Evolutionary conservation across 2,888 invertebrate species (phyloP), one percentile per base, ranked within the genome.

Genomic region (Stenoptilia bipunctidactyla): DNA sequence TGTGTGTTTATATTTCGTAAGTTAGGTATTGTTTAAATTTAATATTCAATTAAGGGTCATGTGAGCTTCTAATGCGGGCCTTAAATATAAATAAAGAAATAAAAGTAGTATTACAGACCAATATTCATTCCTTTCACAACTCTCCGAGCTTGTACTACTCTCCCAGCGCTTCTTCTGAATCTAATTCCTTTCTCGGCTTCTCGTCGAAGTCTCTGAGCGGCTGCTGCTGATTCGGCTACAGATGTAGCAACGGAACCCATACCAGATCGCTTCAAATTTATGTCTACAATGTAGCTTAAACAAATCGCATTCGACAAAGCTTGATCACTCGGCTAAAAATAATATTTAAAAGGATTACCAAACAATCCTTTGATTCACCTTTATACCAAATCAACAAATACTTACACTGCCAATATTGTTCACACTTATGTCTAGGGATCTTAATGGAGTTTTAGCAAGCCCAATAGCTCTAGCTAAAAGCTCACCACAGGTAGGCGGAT

Each of bases 81-180:
- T n/a, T n/a, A n/a, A n/a, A n/a, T n/a, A n/a, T n/a, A n/a, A n/a
- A n/a, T n/a, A n/a, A n/a, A n/a, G n/a, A n/a, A n/a, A n/a, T n/a
- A n/a, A n/a, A n/a, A n/a, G n/a, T n/a, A n/a, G n/a, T n/a, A n/a
- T n/a, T n/a, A n/a, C n/a, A n/a, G 53, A 79, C 83, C 79, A 45
- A 83, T 79, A 53, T 83, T 83, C 79, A 83, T 70, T 39, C 79
- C 75, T 48, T 72, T 83, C 9, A 72, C 83, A 38, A 83, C 71
- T 46, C 83, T 60, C 36, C 70, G 57, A 12, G 83, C 83, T 59
- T 83, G 82, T 15, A 83, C 64, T 42, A 83, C 67, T 58, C 75
- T 66, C 15, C 82, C 66, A 36, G 83, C 83, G 53, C 83, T 83
- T 55, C 79, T 61, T 49, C 70, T 67, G 45, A 83, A 83, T 52